A percentile compares a stretch with the other conserved stretches of the same genome.
Evolutionary conservation across 2,888 invertebrate genomes (phyloP).

Genomic region (Brachypterus glaber): DNA sequence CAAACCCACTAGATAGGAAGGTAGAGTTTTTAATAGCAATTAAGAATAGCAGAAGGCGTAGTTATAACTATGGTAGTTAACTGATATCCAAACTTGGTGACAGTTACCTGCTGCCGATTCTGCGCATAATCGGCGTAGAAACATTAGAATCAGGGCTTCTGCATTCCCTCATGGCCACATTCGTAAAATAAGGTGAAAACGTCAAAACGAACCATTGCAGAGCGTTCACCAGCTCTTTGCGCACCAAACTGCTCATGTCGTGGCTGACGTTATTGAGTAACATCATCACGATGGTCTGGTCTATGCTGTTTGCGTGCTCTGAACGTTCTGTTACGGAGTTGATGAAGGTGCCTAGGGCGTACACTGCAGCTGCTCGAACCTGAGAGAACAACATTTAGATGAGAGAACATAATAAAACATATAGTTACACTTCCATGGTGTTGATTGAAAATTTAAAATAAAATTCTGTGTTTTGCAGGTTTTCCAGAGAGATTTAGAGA

Average conservation of each 20-base stretch:
- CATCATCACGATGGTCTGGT: slow-evolving; percentile 84
- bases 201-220: slow-evolving; percentile 76
- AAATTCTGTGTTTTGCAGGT: too few species aligned
- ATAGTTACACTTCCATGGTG: too few species aligned
- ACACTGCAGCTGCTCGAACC: slow-evolving; percentile 88
- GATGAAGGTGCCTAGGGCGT: slow-evolving; percentile 89
- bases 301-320: slow-evolving; percentile 89
- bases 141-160: slow-evolving; percentile 6
- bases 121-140: slow-evolving; percentile 28
- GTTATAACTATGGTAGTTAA: too few species aligned
- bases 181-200: slow-evolving; percentile 81
- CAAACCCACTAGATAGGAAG: too few species aligned
- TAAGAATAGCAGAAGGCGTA: too few species aligned
- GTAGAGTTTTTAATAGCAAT: too few species aligned
- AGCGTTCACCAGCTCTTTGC: slow-evolving; percentile 79
- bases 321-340: slow-evolving; percentile 74
- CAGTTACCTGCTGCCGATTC: slow-evolving; percentile 34
- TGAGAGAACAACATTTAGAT: too few species aligned
- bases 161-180: slow-evolving; percentile 57
- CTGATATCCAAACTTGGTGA: too few species aligned
- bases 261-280: slow-evolving; percentile 65
- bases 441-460: neutral
- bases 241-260: slow-evolving; percentile 80
- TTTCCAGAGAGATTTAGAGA: too few species aligned
- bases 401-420: slow-evolving; percentile 9